Evolutionary conservation across 2,113 vertebrate genomes (phyloP), one percentile per base, ranked within the genome.

Genomic region (Spea multiplicata): DNA sequence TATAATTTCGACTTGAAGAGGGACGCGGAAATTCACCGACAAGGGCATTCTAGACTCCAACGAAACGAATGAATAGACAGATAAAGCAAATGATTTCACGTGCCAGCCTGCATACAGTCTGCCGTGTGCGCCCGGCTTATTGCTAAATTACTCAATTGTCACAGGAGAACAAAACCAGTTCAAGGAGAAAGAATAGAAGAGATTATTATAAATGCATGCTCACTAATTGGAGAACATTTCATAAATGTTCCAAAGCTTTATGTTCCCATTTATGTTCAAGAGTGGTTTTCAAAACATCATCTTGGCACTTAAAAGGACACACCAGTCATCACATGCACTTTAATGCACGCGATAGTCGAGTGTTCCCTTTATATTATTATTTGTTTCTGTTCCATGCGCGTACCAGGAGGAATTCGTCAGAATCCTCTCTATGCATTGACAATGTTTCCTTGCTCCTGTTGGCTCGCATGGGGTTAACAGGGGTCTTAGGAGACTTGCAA

Each of bases 1-100:
- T 76, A 30, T 69, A 66, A 76, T 76, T 76, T 50, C 68, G 68
- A 76, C 68, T 52, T 48, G 46, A 50, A 77, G 75, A 62, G 46
- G 50, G 70, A 70, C 62, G 66, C 50, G 66, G 64, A 75, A 67
- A 77, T 62, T 77, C 55, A 48, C 45, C 50, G 67, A 62, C 75
- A 77, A 70, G 75, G 53, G 52, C 75, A 48, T 44, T 76, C 47
- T 46, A 48, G 14, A 69, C 4, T 16, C 59, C 45, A 49, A 48
- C 66, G 46, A 77, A 57, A 62, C 62, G 61, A 77, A 77, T 77
- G 65, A 77, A 55, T 44, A 71, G 66, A 71, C 61, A 61, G 66
- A 77, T 77, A 44, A 45, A n/a, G 53, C 55, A 59, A 62, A 44
- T 71, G 53, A 77, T 70, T 62, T 75, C 50, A 44, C 8, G 3